Base-by-base conservation (phyloP, 2,888 invertebrate species). In the Crossocerus cetratus region DNA sequence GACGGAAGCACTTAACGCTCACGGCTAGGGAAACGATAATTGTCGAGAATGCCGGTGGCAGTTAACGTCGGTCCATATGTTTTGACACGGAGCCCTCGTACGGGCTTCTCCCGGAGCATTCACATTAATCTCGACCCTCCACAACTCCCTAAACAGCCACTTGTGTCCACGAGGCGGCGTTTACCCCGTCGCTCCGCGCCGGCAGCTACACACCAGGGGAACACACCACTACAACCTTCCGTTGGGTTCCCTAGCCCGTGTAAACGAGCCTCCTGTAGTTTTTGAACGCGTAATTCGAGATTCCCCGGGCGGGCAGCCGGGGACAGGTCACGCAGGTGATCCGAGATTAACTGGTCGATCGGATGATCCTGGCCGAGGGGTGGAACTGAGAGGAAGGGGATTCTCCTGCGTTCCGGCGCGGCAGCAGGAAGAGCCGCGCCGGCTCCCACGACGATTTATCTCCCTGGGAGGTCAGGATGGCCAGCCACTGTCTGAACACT, bases 211-310 rank as follows among this genome's bases (percentile, higher is more conserved):
- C 14, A 61, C 22, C 42, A 42, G 54, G 44, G 65, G 45, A 2
- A 45, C n/a, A n/a, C n/a, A n/a, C 21, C 4, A n/a, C 13, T 42
- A 4, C 11, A 11, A 49, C 21, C 32, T 8, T 20, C 18, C 20
- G 4, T 22, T 32, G 42, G 21, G n/a, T 1, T 14, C 23, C 13
- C 20, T 13, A 20, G 57, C 16, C 45, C 54, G 65, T 67, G 70
- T 70, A 80, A 77, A 80, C 77, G 61, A 72, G 67, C 62, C 73
- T 56, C 49, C 69, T 43, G 43, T 65, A 43, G 20, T 78, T 76
- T 81, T 80, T 64, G 61, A 64, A 62, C 65, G 83, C 72, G 85
- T 84, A 86, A 85, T 71, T 66, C 72, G 86, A 85, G 86, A 79
- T 32, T 4, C 11, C 73, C 73, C 64, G 70, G 73, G 74, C 77